Percentiles rank a stretch among this genome's conserved stretches.
These are phyloP conservation scores for Channallabes apus DNA, from an alignment of 2,797 vertebrate genomes.

Conservation along the genomic window DNA sequence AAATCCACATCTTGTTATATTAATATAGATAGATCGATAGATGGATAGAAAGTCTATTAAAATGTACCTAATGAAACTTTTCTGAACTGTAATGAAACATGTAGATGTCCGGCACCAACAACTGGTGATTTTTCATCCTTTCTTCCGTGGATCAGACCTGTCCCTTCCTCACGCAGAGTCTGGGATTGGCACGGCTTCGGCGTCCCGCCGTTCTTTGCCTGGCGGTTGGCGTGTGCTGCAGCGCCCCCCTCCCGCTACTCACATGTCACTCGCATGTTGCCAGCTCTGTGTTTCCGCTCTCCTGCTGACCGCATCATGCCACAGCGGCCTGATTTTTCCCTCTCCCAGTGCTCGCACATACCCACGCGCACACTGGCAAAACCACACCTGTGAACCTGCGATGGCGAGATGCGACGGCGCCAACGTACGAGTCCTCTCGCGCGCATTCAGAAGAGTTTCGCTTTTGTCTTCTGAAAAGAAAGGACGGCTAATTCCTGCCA, in stretches of 20 bases:
- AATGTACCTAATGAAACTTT: background rate
- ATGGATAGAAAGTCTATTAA: background rate
- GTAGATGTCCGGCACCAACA: background rate
- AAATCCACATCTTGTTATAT: background rate
- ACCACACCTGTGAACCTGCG: constrained; percentile 12
- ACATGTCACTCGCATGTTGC: constrained; percentile 75
- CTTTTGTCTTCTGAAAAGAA: constrained; percentile 35
- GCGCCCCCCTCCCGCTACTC: constrained; percentile 68
- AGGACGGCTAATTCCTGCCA: constrained; percentile 26
- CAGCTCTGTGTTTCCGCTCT: constrained; percentile 76
- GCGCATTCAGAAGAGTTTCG: background rate
- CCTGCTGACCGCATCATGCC: constrained; percentile 67
- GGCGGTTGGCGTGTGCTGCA: constrained; percentile 63
- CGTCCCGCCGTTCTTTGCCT: constrained; percentile 62
- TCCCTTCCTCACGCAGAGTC: constrained; percentile 56
- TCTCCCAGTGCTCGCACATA: constrained; percentile 36
- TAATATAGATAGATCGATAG: too few species aligned
- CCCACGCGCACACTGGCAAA: background rate
- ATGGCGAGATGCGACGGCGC: background rate
- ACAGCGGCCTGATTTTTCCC: constrained; percentile 49
- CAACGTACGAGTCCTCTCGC: background rate
- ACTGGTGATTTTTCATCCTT: background rate
- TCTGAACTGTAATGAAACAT: background rate
- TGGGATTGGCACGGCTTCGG: constrained; percentile 60
- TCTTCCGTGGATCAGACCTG: constrained; percentile 59